phyloP scores from a whole-genome alignment of 2,888 invertebrate genomes.

The Microplitis deprimator region DNA sequence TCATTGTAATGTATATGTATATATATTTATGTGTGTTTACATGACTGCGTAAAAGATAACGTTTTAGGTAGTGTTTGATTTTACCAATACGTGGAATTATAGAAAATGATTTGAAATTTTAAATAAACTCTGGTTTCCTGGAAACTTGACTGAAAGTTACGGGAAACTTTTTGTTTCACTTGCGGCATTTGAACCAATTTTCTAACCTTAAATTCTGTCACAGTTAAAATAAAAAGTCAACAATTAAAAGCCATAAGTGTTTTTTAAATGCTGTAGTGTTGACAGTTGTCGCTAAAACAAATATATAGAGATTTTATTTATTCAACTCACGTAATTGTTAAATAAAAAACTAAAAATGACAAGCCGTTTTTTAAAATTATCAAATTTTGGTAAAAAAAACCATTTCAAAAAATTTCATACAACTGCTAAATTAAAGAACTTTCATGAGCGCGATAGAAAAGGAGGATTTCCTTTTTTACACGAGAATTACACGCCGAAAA shows the following conservation, averaged over 20 bases:
- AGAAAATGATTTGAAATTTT: no score
- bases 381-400: slow-evolving; percentile 15
- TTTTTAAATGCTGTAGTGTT: background rate
- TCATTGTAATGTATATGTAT: background rate
- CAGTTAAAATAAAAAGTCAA: background rate
- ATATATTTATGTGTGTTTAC: background rate
- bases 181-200: no score
- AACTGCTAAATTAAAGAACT: slow-evolving; percentile 62
- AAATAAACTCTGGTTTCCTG: no score
- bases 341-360: slow-evolving; percentile 17
- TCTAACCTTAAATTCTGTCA: no score
- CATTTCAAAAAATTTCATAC: slow-evolving; percentile 54
- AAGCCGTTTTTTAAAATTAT: slow-evolving; percentile 28
- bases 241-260: background rate
- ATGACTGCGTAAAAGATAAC: background rate
- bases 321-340: background rate
- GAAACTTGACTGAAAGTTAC: no score
- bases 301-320: no score
- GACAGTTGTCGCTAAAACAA: no score
- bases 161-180: no score
- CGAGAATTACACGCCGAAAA: slow-evolving; percentile 40
- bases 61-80: background rate
- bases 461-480: slow-evolving; percentile 73
- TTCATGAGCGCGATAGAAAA: slow-evolving; percentile 77
- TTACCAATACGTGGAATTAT: no score